A percentile compares a stretch with the other conserved stretches of the same genome.
Conservation (phyloP, 2,797 vertebrate species). For the Urocyon cinereoargenteus region DNA sequence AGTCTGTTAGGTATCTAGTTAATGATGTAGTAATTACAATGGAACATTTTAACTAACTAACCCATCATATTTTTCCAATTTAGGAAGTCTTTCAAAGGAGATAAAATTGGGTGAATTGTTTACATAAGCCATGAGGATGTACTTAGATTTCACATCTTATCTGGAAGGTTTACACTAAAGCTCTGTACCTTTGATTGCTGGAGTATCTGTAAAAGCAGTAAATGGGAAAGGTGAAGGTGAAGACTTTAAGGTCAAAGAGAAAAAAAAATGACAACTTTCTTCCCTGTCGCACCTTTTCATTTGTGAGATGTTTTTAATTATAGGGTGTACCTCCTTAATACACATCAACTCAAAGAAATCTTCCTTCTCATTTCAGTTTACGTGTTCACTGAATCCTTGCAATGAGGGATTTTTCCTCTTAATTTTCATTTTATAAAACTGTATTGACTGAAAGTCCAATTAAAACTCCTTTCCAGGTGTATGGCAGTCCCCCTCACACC, state of each 20-base stretch:
- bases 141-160: not conserved
- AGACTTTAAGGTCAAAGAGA: not conserved
- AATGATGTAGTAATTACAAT: not conserved
- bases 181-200: not conserved
- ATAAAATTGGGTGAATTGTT: not conserved
- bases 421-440: constrained; percentile 77
- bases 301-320: constrained; percentile 28
- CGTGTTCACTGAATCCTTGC: constrained; percentile 71
- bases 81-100: not conserved
- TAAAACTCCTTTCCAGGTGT: constrained; percentile 68
- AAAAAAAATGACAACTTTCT: not conserved
- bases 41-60: not conserved
- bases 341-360: constrained; percentile 64
- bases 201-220: not conserved
- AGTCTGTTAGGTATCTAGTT: not conserved
- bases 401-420: constrained; percentile 57
- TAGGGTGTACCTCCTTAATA: not conserved
- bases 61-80: not conserved
- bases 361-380: constrained; percentile 71
- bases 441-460: constrained; percentile 73
- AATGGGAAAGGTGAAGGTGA: not conserved
- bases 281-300: not conserved
- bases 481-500: not conserved
- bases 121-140: not conserved
- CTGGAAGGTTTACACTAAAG: not conserved